Base-by-base conservation (phyloP, 1,140 invertebrate genomes). In the Leptestheria dahalacensis region DNA sequence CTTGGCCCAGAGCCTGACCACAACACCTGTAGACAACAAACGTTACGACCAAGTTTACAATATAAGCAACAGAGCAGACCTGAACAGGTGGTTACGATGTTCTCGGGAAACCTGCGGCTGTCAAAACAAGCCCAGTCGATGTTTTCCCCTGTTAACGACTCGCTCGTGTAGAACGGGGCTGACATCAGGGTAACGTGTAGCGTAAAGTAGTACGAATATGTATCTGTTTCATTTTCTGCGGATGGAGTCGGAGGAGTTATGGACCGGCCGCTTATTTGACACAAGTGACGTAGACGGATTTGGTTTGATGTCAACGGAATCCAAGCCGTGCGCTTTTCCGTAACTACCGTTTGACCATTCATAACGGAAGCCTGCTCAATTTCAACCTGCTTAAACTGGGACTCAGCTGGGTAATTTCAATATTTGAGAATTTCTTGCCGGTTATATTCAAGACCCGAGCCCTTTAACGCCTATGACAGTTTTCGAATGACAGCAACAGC, bases 111-210 rank as follows among this genome's bases (percentile, higher is more conserved):
- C 66, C 68, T 65, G 28, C 62, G 62, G 26, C 69, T 66, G 57
- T 81, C 78, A 58, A 84, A 74, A 70, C 83, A 81, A 58, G 79
- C 77, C 87, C 86, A 91, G 70, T 82, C 82, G 56, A 82, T 84
- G 73, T 85, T 83, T 55, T 73, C 70, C 63, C 81, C 82, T 59
- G 78, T 78, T 60, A 88, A 74, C 65, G 78, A 78, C 69, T 92
- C 88, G 71, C 89, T 93, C 2, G 83, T 88, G 68, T 90, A 94
- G 65, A 93, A 85, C 15, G 88, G 86, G 56, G 85, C 82, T 41
- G 82, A 83, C 84, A 86, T 87, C 56, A 78, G 80, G 2, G 83
- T 83, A 63, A 81, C 74, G 69, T 91, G 87, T 23, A 91, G 71
- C 0, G 86, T 90, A 62, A 84, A 83, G 68, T 88, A 89, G 15